phyloP scores from a whole-genome alignment of 2,888 invertebrate species.

The Catotricha subobsoleta region DNA sequence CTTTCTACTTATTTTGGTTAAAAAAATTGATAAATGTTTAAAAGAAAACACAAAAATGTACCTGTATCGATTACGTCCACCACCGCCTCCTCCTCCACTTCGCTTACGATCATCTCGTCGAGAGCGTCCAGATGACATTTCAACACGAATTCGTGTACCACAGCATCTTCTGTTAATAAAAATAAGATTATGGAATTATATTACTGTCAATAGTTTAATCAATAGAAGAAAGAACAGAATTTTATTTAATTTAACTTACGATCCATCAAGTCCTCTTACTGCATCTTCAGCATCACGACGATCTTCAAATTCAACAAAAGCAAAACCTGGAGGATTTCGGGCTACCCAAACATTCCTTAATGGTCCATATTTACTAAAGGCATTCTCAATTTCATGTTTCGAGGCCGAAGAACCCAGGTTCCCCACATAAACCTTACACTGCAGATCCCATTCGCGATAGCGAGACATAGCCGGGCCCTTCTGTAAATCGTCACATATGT shows the following conservation, averaged over 20 bases:
- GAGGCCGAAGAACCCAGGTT: constrained; percentile 75
- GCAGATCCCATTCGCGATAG: constrained; percentile 57
- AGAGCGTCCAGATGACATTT: constrained; percentile 81
- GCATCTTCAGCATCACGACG: constrained; percentile 72
- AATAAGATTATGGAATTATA: constrained; percentile 15
- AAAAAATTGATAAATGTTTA: background rate
- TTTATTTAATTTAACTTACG: constrained; percentile 35
- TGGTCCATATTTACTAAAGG: constrained; percentile 69
- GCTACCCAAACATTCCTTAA: constrained; percentile 82
- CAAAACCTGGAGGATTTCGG: constrained; percentile 76
- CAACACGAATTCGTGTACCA: constrained; percentile 75
- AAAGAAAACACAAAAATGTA: constrained; percentile 6
- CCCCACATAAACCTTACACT: constrained; percentile 79
- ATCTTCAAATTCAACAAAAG: constrained; percentile 76
- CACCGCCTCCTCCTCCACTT: constrained; percentile 17
- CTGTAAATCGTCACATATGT: no score
- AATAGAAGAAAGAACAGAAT: background rate
- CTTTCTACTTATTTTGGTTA: background rate
- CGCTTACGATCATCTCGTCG: constrained; percentile 46
- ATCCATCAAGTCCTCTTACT: constrained; percentile 60
- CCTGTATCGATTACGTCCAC: constrained; percentile 16
- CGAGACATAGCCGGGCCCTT: constrained; percentile 30
- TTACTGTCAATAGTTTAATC: background rate
- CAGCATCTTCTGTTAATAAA: constrained; percentile 52
- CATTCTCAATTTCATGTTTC: constrained; percentile 67